A percentile compares a stretch with the other conserved stretches of the same genome.
phyloP scores from a whole-genome alignment of 2,113 vertebrate species.

The Irena cyanogastra region DNA sequence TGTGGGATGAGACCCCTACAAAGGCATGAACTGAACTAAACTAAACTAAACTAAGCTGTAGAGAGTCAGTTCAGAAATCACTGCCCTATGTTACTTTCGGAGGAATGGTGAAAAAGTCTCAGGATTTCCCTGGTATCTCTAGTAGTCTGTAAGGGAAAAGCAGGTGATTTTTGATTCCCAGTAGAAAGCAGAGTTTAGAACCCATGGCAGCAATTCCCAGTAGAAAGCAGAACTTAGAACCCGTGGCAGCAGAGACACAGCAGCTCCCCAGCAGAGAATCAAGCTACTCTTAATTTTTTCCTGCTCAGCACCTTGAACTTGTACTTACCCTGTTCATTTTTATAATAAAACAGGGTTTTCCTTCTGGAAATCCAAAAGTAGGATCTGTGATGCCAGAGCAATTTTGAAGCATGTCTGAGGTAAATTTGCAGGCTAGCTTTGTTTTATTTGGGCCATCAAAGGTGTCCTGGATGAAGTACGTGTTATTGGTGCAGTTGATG shows the following conservation, averaged over 20 bases:
- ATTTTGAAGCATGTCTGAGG: slow-evolving; percentile 75
- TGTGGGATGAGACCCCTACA: fast-evolving
- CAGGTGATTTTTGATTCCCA: not conserved
- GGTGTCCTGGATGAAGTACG: slow-evolving; percentile 75
- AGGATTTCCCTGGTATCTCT: not conserved
- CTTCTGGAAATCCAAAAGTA: slow-evolving; percentile 81
- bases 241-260: not conserved
- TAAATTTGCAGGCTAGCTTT: slow-evolving; percentile 84
- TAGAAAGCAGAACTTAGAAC: not conserved
- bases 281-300: not conserved
- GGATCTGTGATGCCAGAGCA: slow-evolving; percentile 81
- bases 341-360: slow-evolving; percentile 84
- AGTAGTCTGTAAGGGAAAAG: not conserved
- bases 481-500: slow-evolving; percentile 73
- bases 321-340: slow-evolving; percentile 89
- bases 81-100: fast-evolving
- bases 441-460: slow-evolving; percentile 76
- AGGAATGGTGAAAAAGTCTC: not conserved
- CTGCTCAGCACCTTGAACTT: not conserved
- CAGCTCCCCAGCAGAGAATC: fast-evolving
- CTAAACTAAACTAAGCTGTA: not conserved
- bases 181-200: not conserved
- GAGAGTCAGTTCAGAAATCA: not conserved
- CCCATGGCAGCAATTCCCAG: not conserved
- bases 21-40: not conserved